Evolutionary conservation across 2,888 invertebrate species (phyloP).

Genomic region (Dynastes maya): DNA sequence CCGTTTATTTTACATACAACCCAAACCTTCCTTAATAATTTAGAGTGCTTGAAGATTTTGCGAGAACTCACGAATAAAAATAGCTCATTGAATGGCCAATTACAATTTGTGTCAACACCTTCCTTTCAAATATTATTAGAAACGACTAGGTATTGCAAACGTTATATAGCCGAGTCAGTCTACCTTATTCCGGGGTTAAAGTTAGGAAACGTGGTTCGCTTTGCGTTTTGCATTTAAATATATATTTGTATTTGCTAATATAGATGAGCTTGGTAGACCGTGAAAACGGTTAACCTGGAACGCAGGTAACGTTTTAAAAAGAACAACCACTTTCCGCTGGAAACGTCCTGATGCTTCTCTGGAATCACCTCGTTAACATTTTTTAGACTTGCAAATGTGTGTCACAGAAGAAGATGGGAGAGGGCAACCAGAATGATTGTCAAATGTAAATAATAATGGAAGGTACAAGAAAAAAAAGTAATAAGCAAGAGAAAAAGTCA

Average conservation of each 20-base stretch:
- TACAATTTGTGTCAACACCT: too few species aligned
- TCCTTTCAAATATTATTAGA: too few species aligned
- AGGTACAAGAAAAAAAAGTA: not conserved
- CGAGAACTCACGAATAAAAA: too few species aligned
- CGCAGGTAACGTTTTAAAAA: constrained; percentile 16
- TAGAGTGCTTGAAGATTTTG: too few species aligned
- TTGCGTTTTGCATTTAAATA: constrained; percentile 5
- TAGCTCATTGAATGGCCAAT: too few species aligned
- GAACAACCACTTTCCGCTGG: not conserved
- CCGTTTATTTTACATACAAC: too few species aligned
- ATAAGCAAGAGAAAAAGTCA: too few species aligned
- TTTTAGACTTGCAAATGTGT: constrained; percentile 18
- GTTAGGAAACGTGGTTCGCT: not conserved
- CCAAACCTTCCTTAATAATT: too few species aligned
- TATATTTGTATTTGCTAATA: constrained; percentile 10
- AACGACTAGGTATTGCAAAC: too few species aligned
- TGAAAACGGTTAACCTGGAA: constrained; percentile 14
- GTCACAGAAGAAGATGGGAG: not conserved
- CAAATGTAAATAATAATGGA: not conserved
- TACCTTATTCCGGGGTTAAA: constrained; percentile 15
- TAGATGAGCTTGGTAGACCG: not conserved
- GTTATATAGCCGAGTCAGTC: too few species aligned
- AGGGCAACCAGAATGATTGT: not conserved
- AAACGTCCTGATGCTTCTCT: not conserved
- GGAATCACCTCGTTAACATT: constrained; percentile 14